Percentiles rank a stretch among this genome's conserved stretches.
These are phyloP conservation scores for Diplosoma virens DNA, from an alignment of 23 tunicate species.

Conservation along the genomic window DNA sequence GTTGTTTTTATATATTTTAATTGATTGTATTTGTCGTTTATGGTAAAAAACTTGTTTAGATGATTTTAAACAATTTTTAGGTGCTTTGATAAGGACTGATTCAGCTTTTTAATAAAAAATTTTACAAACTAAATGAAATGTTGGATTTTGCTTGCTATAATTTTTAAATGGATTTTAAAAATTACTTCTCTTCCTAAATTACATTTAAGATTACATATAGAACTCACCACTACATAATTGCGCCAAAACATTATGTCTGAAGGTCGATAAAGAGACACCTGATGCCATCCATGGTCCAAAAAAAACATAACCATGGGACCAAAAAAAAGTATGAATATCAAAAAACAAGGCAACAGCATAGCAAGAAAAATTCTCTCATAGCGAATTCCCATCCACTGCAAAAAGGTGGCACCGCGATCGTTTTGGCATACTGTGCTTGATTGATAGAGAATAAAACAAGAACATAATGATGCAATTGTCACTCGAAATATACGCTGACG, in stretches of 20 bases:
- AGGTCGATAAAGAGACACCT: slow-evolving; percentile 5
- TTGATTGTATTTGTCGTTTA: no score
- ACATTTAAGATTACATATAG: no score
- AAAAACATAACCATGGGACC: slow-evolving; percentile 73
- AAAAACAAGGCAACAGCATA: slow-evolving; percentile 33
- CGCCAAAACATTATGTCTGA: slow-evolving; percentile 68
- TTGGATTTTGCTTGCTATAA: no score
- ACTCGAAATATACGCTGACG: slow-evolving; percentile 70
- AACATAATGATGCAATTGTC: slow-evolving; percentile 26
- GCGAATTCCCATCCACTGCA: slow-evolving; percentile 75
- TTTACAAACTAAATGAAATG: no score
- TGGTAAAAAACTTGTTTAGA: no score
- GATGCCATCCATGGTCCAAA: slow-evolving; percentile 49
- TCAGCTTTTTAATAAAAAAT: no score
- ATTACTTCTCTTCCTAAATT: no score
- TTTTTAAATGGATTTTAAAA: no score
- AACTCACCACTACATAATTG: slow-evolving; percentile 85
- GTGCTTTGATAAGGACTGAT: no score
- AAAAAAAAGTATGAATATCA: slow-evolving; percentile 53
- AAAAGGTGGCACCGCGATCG: slow-evolving; percentile 6
- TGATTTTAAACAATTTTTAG: no score
- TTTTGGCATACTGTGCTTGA: slow-evolving; percentile 2
- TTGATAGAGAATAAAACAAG: slow-evolving; percentile 29
- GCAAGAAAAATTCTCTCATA: slow-evolving; percentile 42
- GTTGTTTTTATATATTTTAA: no score